Conservation (phyloP, 2,113 vertebrate genomes). For the Setophaga kirtlandii region DNA sequence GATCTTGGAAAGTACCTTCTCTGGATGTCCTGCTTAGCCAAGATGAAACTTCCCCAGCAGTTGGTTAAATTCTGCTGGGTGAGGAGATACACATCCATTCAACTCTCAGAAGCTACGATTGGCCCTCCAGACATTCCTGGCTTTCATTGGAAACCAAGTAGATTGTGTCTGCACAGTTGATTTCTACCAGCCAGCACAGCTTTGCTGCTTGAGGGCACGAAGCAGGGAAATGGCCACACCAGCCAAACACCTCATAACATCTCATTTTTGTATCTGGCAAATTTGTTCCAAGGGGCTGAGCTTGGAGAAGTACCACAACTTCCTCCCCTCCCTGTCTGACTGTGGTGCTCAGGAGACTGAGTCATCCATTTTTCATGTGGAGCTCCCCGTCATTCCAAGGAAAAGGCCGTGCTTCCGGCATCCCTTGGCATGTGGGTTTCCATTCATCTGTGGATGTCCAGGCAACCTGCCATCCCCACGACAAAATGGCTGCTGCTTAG, state of each 20-base stretch:
- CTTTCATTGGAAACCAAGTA: background rate
- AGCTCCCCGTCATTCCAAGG: background rate
- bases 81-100: background rate
- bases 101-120: background rate
- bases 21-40: background rate
- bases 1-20: slow-evolving; percentile 10
- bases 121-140: background rate
- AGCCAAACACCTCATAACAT: background rate
- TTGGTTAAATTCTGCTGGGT: background rate
- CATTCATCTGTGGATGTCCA: background rate
- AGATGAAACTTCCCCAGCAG: background rate
- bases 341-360: background rate
- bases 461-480: background rate
- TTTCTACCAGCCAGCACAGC: background rate
- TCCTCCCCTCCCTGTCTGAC: slow-evolving; percentile 14
- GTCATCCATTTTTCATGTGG: slow-evolving; percentile 28
- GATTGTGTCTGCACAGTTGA: background rate
- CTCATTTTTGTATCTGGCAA: slow-evolving; percentile 16
- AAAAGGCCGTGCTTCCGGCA: background rate
- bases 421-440: background rate
- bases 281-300: background rate
- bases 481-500: slow-evolving; percentile 38
- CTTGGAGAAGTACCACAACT: slow-evolving; percentile 5
- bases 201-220: background rate
- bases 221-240: background rate